These are phyloP conservation scores for Alloscopus bannaensis DNA, from an alignment of 2,888 invertebrate species.

Conservation along the genomic window DNA sequence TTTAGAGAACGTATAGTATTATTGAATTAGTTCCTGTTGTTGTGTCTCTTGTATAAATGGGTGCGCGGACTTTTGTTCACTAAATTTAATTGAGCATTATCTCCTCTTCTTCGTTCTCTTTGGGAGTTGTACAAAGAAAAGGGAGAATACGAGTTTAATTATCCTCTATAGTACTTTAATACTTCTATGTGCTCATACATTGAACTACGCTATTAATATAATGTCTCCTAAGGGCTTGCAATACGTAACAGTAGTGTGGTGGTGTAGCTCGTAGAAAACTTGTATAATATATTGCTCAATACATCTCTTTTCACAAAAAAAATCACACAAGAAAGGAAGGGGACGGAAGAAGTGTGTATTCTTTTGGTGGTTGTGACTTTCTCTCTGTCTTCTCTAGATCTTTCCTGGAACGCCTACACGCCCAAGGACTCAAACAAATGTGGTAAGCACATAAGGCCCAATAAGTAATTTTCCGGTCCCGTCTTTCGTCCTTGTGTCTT, in stretches of 20 bases:
- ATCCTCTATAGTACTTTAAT: too few species aligned
- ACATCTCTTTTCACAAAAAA: too few species aligned
- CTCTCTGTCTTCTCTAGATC: conserved; percentile 75
- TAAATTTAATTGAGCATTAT: neutral
- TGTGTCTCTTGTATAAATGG: too few species aligned
- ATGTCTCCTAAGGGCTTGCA: too few species aligned
- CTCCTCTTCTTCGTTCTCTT: neutral
- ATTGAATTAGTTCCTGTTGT: conserved; percentile 21
- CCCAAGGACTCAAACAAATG: conserved; percentile 77
- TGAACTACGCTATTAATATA: too few species aligned
- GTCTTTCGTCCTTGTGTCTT: neutral
- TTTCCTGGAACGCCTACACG: conserved; percentile 78
- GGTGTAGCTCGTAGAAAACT: conserved; percentile 1
- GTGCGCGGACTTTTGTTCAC: too few species aligned
- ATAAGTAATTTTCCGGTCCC: conserved; percentile 5
- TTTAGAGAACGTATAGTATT: neutral
- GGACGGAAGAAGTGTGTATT: neutral
- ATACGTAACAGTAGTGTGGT: neutral
- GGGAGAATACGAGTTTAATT: neutral
- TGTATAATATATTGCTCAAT: too few species aligned
- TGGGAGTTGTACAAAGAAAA: too few species aligned
- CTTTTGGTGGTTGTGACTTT: conserved; percentile 34
- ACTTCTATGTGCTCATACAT: too few species aligned
- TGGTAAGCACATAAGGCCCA: conserved; percentile 73
- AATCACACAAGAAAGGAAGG: too few species aligned